phyloP scores from a whole-genome alignment of 2,113 vertebrate genomes.

The Pelusios castaneus region DNA sequence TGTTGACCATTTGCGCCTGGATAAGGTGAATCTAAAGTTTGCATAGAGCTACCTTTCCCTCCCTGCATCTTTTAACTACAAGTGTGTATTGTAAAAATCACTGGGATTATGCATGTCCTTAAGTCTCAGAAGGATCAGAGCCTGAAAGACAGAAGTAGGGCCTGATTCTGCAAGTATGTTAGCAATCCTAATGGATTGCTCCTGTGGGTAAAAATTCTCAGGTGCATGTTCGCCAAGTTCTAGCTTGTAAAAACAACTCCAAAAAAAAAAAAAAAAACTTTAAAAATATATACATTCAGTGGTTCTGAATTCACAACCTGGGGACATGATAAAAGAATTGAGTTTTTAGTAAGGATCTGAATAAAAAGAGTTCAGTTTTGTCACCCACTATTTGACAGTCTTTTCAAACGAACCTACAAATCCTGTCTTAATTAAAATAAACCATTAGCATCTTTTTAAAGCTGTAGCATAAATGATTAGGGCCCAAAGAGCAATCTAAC shows the following conservation, averaged over 20 bases:
- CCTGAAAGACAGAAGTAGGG: not conserved
- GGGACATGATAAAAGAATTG: not conserved
- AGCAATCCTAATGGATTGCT: not conserved
- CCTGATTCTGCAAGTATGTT: not conserved
- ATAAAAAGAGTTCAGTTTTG: not conserved
- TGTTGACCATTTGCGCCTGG: not conserved
- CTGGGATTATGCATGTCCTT: not conserved
- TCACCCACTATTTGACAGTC: not conserved
- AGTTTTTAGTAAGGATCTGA: not conserved
- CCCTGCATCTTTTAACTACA: not conserved
- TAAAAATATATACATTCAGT: not conserved
- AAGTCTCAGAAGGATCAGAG: not conserved
- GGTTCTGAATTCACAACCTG: not conserved
- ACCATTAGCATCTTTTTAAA: not conserved
- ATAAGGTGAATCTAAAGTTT: not conserved
- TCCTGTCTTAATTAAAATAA: constrained; percentile 35
- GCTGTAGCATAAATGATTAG: not conserved
- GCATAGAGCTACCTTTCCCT: not conserved
- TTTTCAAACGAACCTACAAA: not conserved
- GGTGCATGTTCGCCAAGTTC: not conserved
- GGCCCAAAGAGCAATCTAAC: not conserved
- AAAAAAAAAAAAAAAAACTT: not conserved
- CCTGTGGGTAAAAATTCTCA: not conserved
- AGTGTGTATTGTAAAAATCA: not conserved
- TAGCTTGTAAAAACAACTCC: not conserved